These are phyloP conservation scores for Ranitomeya imitator DNA, from an alignment of 2,113 vertebrate genomes.

Conservation along the genomic window DNA sequence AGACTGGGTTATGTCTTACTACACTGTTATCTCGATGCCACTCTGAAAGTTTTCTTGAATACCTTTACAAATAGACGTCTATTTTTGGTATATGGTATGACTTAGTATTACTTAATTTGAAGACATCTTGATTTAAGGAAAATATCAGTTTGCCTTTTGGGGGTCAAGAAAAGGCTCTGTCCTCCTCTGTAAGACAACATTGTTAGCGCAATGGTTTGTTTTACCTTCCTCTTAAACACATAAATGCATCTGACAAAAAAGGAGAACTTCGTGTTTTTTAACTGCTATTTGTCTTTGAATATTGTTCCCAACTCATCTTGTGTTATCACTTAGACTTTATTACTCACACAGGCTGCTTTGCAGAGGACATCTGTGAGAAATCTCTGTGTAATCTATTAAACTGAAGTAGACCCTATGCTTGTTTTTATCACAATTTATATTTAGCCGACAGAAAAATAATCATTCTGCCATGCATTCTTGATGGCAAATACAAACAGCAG, in stretches of 20 bases:
- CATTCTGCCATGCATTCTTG: slow-evolving; percentile 29
- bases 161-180: too few relatives aligned
- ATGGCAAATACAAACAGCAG: slow-evolving; percentile 45
- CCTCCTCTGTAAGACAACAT: too few relatives aligned
- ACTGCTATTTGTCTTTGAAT: neutral
- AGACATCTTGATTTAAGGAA: too few relatives aligned
- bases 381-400: slow-evolving; percentile 29
- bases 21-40: too few relatives aligned
- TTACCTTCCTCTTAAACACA: neutral
- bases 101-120: too few relatives aligned
- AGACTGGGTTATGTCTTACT: too few relatives aligned
- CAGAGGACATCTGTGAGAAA: slow-evolving; percentile 20
- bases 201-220: neutral
- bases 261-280: neutral
- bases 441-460: slow-evolving; percentile 39
- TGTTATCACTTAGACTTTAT: neutral
- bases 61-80: too few relatives aligned
- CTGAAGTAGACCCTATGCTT: slow-evolving; percentile 30
- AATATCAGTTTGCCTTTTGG: too few relatives aligned
- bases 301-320: neutral
- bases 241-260: neutral
- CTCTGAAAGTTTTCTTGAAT: too few relatives aligned
- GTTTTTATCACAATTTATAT: slow-evolving; percentile 40
- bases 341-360: neutral
- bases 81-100: too few relatives aligned